Evolutionary conservation across 2,888 invertebrate genomes (phyloP), one percentile per base, ranked within the genome.

Genomic region (Lasioglossum leucozonium): DNA sequence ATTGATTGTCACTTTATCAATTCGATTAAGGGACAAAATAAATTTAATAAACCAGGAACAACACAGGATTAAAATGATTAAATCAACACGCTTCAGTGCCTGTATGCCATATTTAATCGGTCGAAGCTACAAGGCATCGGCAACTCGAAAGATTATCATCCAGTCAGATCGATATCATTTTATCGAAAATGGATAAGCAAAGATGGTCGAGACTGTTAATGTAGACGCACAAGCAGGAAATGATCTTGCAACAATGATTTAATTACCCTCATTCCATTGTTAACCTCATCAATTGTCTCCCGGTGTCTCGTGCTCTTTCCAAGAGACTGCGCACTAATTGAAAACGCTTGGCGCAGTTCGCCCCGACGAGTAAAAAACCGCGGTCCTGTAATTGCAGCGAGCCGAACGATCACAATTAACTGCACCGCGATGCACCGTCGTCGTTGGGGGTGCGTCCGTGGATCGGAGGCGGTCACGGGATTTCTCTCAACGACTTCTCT

Each of bases 401-500:
- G 51, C 65, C 22, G 67, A 73, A 79, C 55, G 67, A 34, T 40
- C 73, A 80, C 74, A 71, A 80, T 82, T 82, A 82, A 80, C 22
- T 18, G 71, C 22, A 37, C 40, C 44, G 69, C 44, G 47, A 26
- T 30, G 62, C 62, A 2, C 26, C 26, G 62, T 16, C 51, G 62
- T 30, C 18, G 10, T 44, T 44, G 51, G 67, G 62, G 62, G 65
- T 73, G 73, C 82, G 73, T 73, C 73, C 58, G 44, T 40, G 11
- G 55, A 82, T 69, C 74, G 55, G 30, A n/a, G 55, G 18, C 0
- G 22, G 65, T 72, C 40, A 34, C 55, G 55, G 75, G 51, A 51
- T 81, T 72, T 72, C 58, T 42, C 71, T 26, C 71, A 65, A 72
- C 75, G 58, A 47, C 58, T 69, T 42, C 81, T n/a, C 47, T 82